Conservation (phyloP, 1,140 invertebrate species). For the Drosophila nannoptera region DNA sequence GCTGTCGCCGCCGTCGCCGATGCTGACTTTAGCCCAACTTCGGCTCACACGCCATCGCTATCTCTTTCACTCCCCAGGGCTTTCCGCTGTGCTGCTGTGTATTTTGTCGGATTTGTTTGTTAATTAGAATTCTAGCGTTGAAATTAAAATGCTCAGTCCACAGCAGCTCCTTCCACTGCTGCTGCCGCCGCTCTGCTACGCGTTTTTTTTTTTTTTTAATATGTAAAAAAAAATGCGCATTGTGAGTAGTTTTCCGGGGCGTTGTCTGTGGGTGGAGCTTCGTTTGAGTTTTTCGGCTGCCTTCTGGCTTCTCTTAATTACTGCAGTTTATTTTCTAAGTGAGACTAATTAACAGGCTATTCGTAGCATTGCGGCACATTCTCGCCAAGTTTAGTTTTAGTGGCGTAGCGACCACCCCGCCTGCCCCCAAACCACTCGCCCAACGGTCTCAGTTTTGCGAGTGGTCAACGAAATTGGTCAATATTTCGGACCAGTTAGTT, state of each 20-base stretch:
- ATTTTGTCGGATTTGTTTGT: slow-evolving; percentile 77
- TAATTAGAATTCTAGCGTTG: slow-evolving; percentile 78
- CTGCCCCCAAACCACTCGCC: too few relatives aligned
- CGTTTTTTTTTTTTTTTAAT: slow-evolving; percentile 13
- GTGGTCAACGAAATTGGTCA: slow-evolving; percentile 47
- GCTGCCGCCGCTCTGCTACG: slow-evolving; percentile 17
- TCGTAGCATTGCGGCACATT: slow-evolving; percentile 73
- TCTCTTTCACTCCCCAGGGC: slow-evolving; percentile 19
- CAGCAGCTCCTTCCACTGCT: background rate
- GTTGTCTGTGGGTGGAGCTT: slow-evolving; percentile 30
- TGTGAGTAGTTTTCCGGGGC: slow-evolving; percentile 57
- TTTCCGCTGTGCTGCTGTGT: slow-evolving; percentile 56
- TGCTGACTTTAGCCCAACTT: slow-evolving; percentile 5
- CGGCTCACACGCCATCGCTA: slow-evolving; percentile 4
- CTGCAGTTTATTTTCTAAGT: slow-evolving; percentile 79
- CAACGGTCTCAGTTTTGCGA: slow-evolving; percentile 19
- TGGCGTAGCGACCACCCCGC: too few relatives aligned
- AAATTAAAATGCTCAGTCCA: slow-evolving; percentile 66
- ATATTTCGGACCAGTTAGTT: slow-evolving; percentile 50
- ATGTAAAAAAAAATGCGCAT: slow-evolving; percentile 4
- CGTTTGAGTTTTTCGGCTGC: slow-evolving; percentile 33
- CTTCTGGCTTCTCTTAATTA: slow-evolving; percentile 70
- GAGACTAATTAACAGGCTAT: slow-evolving; percentile 79
- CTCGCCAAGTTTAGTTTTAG: slow-evolving; percentile 1
- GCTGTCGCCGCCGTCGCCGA: slow-evolving; percentile 33